Evolutionary conservation across 2,888 invertebrate genomes (phyloP), one percentile per base, ranked within the genome.

Genomic region (Liodrosophila aerea): DNA sequence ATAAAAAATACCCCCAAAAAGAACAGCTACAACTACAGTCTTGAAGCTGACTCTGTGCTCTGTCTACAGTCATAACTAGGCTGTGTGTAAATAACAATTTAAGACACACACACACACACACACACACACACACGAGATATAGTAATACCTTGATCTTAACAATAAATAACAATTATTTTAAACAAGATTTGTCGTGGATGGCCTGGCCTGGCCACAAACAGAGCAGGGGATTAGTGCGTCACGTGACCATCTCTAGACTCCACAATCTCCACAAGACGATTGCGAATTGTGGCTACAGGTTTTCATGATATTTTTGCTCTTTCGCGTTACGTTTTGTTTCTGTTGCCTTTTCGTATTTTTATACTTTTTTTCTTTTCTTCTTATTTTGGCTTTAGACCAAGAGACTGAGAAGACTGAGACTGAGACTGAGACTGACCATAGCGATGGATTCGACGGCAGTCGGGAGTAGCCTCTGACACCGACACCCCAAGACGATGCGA

Each of bases 381-480:
- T 52, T 12, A 33, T 44, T 72, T 56, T 56, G 36, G 41, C 53
- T 70, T 69, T 65, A 16, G 11, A n/a, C n/a, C 1, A 7, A 16
- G 18, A 27, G 36, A 31, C n/a, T 18, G 44, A 39, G 18, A 39
- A 39, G 18, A 18, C 39, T 39, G 39, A 39, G n/a, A 18, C 4
- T 3, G 78, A 57, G 70, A 40, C 33, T 40, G 52, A 31, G 45
- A 54, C 61, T 70, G 69, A 70, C 69, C 69, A 70, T 53, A 63
- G 73, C 69, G 65, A 58, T 60, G 77, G 58, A 51, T 64, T 68
- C 61, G 54, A 73, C 74, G 70, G 64, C 52, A 49, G 54, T 54
- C 51, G 64, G 53, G 58, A 74, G 83, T 78, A 78, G 78, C 78
- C 78, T 78, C 78, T 78, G 78, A 78, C 78, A 85, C 64, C 81